phyloP scores from a whole-genome alignment of 1,140 invertebrate species.

The Zaprionus inermis region DNA sequence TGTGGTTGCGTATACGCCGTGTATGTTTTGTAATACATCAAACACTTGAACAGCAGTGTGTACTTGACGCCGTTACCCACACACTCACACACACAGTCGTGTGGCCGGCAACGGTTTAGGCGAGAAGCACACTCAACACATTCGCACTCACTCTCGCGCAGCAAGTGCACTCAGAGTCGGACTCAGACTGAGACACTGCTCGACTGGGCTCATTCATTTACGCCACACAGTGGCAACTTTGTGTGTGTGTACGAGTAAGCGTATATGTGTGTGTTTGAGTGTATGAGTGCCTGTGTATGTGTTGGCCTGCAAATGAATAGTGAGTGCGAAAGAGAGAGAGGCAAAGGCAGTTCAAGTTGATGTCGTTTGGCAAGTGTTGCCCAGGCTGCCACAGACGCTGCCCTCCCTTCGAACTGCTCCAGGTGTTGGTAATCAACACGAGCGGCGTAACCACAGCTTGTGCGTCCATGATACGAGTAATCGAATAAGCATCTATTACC shows the following conservation, averaged over 20 bases:
- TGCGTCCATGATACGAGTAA: slow-evolving; percentile 13
- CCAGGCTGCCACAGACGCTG: not conserved
- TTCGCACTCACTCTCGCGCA: slow-evolving; percentile 28
- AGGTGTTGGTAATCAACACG: slow-evolving; percentile 3
- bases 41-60: slow-evolving; percentile 63
- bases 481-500: slow-evolving; percentile 3
- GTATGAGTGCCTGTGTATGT: slow-evolving; percentile 20
- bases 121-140: slow-evolving; percentile 70
- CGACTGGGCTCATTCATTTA: slow-evolving; percentile 75
- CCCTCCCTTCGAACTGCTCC: not conserved
- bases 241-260: too few species aligned
- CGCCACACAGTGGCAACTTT: slow-evolving; percentile 42
- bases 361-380: slow-evolving; percentile 49
- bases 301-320: slow-evolving; percentile 75
- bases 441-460: slow-evolving; percentile 16
- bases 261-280: slow-evolving; percentile 6
- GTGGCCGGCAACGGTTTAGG: slow-evolving; percentile 29
- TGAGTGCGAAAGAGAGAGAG: slow-evolving; percentile 39
- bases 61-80: slow-evolving; percentile 53
- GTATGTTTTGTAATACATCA: slow-evolving; percentile 80
- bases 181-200: slow-evolving; percentile 38
- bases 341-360: slow-evolving; percentile 50
- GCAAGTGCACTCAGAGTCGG: slow-evolving; percentile 62
- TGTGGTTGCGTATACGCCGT: slow-evolving; percentile 55
- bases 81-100: slow-evolving; percentile 3